Evolutionary conservation across 92 coral and sea anemone species (phyloP).

Genomic region (Phymanthus crucifer): DNA sequence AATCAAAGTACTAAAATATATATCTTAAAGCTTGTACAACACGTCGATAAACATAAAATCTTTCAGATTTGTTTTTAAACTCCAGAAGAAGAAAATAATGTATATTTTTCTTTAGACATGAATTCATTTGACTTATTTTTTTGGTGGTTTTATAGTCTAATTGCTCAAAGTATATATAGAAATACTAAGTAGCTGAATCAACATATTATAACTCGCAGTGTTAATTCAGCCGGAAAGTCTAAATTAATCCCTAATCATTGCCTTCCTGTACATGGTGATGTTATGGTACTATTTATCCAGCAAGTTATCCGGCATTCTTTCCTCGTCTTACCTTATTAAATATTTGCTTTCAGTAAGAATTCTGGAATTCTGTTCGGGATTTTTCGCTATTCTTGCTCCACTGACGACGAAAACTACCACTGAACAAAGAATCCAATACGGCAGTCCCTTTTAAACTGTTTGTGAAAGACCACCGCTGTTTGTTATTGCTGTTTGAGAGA

Average conservation of each 20-base stretch:
- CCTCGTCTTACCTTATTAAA: background rate
- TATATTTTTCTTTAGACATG: background rate
- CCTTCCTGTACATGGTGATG: background rate
- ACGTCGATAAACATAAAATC: background rate
- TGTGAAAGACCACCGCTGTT: conserved; percentile 10
- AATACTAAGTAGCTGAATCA: background rate
- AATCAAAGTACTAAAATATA: background rate
- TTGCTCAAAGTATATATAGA: background rate
- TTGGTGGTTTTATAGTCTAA: background rate
- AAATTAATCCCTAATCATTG: background rate
- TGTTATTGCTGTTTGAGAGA: background rate
- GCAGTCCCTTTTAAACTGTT: conserved; percentile 7
- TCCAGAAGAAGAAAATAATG: background rate
- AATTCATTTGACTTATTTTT: background rate
- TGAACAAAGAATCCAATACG: background rate
- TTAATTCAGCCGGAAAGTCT: background rate
- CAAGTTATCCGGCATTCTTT: background rate
- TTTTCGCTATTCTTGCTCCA: background rate
- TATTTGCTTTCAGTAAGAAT: background rate
- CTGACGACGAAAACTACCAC: background rate
- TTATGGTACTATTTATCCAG: background rate
- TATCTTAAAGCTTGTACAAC: background rate
- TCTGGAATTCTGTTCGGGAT: background rate
- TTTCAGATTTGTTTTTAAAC: background rate
- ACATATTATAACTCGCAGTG: background rate